Evolutionary conservation across 35 echinoderm and acorn worm genomes (phyloP).

Genomic region (Anneissia japonica): DNA sequence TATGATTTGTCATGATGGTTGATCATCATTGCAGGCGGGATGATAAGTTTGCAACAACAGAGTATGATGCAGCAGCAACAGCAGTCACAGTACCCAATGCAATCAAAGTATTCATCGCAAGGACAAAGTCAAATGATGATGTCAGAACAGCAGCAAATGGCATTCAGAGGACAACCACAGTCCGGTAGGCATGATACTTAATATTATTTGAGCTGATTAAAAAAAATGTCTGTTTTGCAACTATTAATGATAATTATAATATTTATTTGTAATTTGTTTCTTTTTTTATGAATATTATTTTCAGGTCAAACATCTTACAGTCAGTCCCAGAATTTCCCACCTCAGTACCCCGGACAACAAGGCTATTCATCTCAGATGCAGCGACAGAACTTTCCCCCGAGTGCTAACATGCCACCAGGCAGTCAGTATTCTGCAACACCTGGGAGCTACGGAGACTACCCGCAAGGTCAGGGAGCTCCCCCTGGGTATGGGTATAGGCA

Average conservation of each 20-base stretch:
- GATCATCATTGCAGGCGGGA: not conserved
- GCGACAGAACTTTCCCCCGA: not conserved
- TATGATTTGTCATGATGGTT: too few species aligned
- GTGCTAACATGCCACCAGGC: not conserved
- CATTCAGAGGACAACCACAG: not conserved
- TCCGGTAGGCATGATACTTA: not conserved
- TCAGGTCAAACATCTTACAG: not conserved
- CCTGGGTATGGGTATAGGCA: not conserved
- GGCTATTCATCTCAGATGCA: not conserved
- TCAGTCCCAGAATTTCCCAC: not conserved
- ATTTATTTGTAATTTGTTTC: too few species aligned
- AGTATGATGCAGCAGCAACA: not conserved
- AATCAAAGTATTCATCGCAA: not conserved
- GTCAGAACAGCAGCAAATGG: not conserved
- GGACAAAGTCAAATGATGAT: not conserved
- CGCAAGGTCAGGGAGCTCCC: not conserved
- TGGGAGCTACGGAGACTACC: not conserved
- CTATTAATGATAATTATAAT: too few species aligned
- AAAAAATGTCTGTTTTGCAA: too few species aligned
- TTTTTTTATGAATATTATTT: too few species aligned
- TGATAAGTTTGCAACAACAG: not conserved
- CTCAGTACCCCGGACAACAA: not conserved
- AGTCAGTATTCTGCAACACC: not conserved
- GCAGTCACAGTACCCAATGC: not conserved
- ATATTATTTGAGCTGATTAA: not conserved